Conservation (phyloP, 2,888 invertebrate genomes). For the Zootermopsis nevadensis region DNA sequence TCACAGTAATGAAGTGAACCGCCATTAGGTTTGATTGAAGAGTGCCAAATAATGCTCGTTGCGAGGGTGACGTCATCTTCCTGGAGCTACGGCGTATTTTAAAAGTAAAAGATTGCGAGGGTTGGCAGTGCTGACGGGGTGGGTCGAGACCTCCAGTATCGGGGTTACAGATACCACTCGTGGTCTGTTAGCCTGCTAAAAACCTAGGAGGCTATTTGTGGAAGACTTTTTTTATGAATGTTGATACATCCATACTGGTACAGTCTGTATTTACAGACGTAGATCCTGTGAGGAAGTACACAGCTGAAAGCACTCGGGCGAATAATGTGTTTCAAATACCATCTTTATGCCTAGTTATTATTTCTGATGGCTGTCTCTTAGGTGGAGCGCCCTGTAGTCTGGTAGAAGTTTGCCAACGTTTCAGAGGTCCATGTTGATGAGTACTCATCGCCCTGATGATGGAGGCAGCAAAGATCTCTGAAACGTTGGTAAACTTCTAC, state of each 20-base stretch:
- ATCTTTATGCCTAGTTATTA: no score
- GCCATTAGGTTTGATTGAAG: no score
- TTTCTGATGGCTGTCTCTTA: no score
- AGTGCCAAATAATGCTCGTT: not conserved
- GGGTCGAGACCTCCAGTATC: slow-evolving; percentile 17
- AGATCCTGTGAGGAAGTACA: not conserved
- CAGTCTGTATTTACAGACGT: not conserved
- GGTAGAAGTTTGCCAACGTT: no score
- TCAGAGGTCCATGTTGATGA: no score
- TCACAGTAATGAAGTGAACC: no score
- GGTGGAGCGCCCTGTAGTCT: no score
- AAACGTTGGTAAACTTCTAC: no score
- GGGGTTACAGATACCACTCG: slow-evolving; percentile 8
- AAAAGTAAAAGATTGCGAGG: slow-evolving; percentile 9
- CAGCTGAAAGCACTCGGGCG: no score
- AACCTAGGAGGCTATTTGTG: slow-evolving; percentile 11
- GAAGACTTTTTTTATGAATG: not conserved
- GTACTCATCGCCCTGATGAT: no score
- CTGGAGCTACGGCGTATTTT: not conserved
- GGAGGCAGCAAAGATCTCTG: no score
- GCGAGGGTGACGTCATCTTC: not conserved
- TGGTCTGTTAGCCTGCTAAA: not conserved
- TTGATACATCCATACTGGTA: not conserved
- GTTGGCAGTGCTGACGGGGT: slow-evolving; percentile 21
- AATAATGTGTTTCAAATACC: no score